Evolutionary conservation across 2,888 invertebrate species (phyloP).

Genomic region (Biston betularia): DNA sequence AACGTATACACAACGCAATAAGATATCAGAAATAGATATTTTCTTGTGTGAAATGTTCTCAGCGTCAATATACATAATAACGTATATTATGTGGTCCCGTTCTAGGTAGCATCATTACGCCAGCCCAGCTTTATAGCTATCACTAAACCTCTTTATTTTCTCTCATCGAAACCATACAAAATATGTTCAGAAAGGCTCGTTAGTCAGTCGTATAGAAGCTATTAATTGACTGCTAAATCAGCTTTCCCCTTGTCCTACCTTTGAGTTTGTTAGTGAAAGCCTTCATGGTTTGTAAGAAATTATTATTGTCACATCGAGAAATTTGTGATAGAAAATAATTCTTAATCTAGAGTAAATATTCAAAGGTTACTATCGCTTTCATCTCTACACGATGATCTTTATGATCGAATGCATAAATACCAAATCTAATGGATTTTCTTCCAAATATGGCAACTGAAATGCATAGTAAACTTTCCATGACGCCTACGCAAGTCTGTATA

Average conservation of each 20-base stretch:
- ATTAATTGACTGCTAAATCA: constrained; percentile 37
- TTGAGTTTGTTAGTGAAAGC: constrained; percentile 28
- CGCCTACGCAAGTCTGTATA: too few relatives aligned
- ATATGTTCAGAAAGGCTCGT: constrained; percentile 14
- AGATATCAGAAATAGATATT: background rate
- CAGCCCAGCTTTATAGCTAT: background rate
- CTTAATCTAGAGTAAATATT: too few relatives aligned
- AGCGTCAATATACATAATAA: background rate
- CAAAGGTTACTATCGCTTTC: too few relatives aligned
- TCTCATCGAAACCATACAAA: constrained; percentile 17
- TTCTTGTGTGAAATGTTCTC: background rate
- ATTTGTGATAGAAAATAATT: too few relatives aligned
- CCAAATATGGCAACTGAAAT: background rate
- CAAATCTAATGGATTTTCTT: constrained; percentile 7
- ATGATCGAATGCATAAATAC: too few relatives aligned
- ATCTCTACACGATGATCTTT: background rate
- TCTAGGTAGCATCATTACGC: constrained; percentile 1
- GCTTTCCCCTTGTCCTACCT: constrained; percentile 31
- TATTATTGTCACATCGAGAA: too few relatives aligned
- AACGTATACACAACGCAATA: background rate
- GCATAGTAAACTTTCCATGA: too few relatives aligned
- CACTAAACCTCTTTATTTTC: constrained; percentile 14
- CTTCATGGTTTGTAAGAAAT: too few relatives aligned
- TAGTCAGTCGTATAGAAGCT: constrained; percentile 6
- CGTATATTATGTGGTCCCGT: background rate